Evolutionary conservation across 2,888 invertebrate species (phyloP), one percentile per base, ranked within the genome.

Genomic region (Drosophila borealis): DNA sequence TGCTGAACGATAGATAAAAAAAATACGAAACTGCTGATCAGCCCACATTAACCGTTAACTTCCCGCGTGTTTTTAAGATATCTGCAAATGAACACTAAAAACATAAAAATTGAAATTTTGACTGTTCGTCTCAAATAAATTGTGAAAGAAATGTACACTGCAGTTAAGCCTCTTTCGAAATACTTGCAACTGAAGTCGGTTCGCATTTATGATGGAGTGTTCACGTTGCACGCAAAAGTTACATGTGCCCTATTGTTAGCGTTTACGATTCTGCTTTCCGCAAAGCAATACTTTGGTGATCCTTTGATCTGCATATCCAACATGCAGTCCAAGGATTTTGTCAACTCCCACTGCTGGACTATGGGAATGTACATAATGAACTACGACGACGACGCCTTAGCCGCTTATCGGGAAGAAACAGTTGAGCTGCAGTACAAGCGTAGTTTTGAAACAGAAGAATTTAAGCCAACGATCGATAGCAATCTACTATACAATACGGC

Each of bases 231-330:
- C 91, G 96, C 96, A 0, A 92, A 95, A 89, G 93, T 94, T 37
- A 96, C 96, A 0, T 95, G 95, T 51, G 94, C 95, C 53, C 93
- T 97, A 88, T 92, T 97, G 67, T 92, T 96, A 42, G 94, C 95
- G 25, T 96, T 95, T 91, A 95, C 96, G 1, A 92, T 96, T 81
- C 90, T 97, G 81, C 94, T 97, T 46, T 96, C 96, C 25, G 95
- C 96, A 13, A 96, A 96, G 86, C 96, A 97, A 91, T 97, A 96
- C 92, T 96, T 97, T 82, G 97, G 97, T 0, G 96, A 97, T 81
- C 97, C 97, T 0, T 96, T 97, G 55, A 94, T 95, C 82, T 97
- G 97, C 91, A 93, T 95, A 90, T 93, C 93, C 6, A 93, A 93
- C 42, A 92, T 92, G 14, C 93, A 93, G 5, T 75, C 94, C 53